These are phyloP conservation scores for Baryphthengus martii DNA, from an alignment of 2,113 vertebrate species.

Conservation along the genomic window DNA sequence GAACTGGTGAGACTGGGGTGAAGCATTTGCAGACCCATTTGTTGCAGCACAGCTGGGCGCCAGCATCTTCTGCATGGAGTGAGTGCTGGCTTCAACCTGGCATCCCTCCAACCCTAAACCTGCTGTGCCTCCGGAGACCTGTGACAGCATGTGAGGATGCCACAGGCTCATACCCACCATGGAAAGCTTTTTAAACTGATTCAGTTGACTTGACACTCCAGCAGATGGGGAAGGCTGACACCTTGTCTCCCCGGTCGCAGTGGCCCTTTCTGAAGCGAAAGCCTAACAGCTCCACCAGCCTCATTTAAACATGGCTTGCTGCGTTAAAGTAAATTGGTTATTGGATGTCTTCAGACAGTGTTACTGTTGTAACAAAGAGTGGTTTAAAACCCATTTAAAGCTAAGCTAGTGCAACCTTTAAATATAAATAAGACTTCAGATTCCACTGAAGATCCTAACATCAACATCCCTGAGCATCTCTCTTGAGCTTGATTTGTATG, in stretches of 20 bases:
- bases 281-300: neutral
- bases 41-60: neutral
- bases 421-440: neutral
- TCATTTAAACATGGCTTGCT: neutral
- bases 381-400: neutral
- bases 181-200: neutral
- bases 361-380: neutral
- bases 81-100: neutral
- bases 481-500: neutral
- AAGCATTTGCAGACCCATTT: neutral
- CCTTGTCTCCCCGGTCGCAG: neutral
- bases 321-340: neutral
- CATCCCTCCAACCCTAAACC: neutral
- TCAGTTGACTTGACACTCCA: neutral
- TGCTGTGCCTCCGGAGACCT: rapidly evolving
- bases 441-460: neutral
- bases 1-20: rapidly evolving
- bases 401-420: neutral
- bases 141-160: rapidly evolving
- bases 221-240: neutral
- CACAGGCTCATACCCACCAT: rapidly evolving
- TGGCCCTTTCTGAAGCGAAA: neutral
- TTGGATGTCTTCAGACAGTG: neutral
- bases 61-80: neutral
- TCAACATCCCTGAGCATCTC: neutral